phyloP scores from a whole-genome alignment of 2,888 invertebrate species.

The Lamellibrachia columna region DNA sequence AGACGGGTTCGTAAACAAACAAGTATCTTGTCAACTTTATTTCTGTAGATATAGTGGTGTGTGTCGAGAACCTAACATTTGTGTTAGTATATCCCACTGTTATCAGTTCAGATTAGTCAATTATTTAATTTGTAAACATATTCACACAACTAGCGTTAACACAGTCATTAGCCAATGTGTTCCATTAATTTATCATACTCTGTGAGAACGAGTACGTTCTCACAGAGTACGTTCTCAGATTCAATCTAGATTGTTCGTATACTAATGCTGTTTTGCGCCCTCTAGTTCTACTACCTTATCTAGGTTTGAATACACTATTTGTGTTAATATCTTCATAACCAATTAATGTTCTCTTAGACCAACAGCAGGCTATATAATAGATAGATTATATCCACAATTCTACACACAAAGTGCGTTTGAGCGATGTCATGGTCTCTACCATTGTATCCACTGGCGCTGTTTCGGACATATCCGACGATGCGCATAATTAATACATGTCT shows the following conservation, averaged over 20 bases:
- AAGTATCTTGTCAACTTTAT: background rate
- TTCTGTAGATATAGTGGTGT: background rate
- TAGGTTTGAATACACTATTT: background rate
- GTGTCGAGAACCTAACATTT: background rate
- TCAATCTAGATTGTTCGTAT: background rate
- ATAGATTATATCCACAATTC: background rate
- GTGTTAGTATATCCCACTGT: background rate
- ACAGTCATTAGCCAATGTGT: background rate
- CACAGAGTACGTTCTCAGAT: background rate
- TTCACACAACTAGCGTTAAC: background rate
- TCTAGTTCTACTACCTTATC: background rate
- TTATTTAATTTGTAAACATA: background rate
- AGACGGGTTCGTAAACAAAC: background rate
- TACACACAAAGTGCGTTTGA: background rate
- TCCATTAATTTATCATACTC: background rate
- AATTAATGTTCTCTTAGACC: background rate
- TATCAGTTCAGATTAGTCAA: background rate
- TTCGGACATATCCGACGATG: background rate
- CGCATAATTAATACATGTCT: background rate
- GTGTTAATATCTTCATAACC: background rate
- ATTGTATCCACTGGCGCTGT: background rate
- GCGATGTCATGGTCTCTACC: background rate
- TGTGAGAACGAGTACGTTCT: background rate
- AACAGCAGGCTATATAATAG: too few species aligned
- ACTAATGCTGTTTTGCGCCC: background rate